phyloP scores from a whole-genome alignment of 2,888 invertebrate genomes.

The Dasysyrphus albostriatus region DNA sequence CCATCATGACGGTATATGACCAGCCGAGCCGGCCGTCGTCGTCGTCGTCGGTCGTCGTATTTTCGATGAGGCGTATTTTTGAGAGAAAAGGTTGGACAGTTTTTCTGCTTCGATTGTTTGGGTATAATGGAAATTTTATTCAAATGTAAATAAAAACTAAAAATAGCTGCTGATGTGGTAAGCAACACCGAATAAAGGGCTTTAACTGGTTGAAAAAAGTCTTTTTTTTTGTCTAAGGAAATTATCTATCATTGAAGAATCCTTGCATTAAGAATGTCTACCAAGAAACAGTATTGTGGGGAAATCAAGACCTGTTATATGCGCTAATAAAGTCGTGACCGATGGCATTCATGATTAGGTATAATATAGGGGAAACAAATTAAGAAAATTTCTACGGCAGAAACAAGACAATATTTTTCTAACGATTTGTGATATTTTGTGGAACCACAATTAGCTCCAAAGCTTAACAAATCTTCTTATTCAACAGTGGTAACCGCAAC shows the following conservation, averaged over 20 bases:
- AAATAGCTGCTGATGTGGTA: background rate
- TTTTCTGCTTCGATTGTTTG: conserved; percentile 51
- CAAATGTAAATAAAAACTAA: conserved; percentile 50
- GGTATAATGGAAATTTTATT: conserved; percentile 60
- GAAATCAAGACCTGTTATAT: no score
- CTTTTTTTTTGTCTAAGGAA: background rate
- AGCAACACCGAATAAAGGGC: background rate
- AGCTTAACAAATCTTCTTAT: no score
- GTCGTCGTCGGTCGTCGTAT: background rate
- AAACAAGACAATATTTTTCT: no score
- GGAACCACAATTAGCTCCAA: no score
- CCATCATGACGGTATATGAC: no score
- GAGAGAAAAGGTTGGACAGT: conserved; percentile 27
- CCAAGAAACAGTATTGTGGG: background rate
- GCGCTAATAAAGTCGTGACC: no score
- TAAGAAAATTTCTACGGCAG: no score
- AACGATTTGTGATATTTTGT: no score
- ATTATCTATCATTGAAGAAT: background rate
- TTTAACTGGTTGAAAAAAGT: background rate
- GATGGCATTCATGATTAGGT: no score
- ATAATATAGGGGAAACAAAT: no score
- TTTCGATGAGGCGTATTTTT: background rate
- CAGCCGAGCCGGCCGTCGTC: no score
- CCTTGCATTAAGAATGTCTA: background rate
- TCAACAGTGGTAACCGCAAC: no score